phyloP scores from a whole-genome alignment of 1,140 invertebrate species.

The Chrysomallon squamiferum region DNA sequence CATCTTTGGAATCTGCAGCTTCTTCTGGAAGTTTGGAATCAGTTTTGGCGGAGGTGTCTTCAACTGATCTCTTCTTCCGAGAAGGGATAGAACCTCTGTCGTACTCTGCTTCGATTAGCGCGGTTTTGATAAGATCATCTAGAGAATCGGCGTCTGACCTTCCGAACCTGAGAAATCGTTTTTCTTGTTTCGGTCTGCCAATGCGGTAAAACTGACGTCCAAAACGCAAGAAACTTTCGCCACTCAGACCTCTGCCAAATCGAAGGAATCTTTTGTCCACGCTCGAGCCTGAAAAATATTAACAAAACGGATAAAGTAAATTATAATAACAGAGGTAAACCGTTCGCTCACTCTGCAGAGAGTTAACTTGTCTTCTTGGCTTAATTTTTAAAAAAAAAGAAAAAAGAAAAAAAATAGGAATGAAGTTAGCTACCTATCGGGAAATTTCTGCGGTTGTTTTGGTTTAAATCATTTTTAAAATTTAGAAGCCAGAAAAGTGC shows the following conservation, averaged over 20 bases:
- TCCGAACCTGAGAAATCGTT: slow-evolving; percentile 54
- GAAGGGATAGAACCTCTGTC: background rate
- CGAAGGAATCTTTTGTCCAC: background rate
- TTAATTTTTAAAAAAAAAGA: too few relatives aligned
- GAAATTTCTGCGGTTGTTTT: too few relatives aligned
- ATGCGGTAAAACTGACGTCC: slow-evolving; percentile 22
- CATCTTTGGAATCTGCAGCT: background rate
- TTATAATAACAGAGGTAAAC: too few relatives aligned
- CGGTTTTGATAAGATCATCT: slow-evolving; percentile 8
- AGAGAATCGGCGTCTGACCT: slow-evolving; percentile 15
- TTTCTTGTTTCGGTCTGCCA: slow-evolving; percentile 27
- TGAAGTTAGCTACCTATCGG: too few relatives aligned
- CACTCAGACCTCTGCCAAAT: slow-evolving; percentile 14
- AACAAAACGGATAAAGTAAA: too few relatives aligned
- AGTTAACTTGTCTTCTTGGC: too few relatives aligned
- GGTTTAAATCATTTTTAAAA: too few relatives aligned
- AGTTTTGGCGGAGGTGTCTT: background rate
- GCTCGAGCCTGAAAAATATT: background rate
- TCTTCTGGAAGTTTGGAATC: background rate
- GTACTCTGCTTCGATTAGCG: background rate
- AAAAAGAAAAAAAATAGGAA: too few relatives aligned
- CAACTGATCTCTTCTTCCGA: background rate
- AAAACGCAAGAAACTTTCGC: slow-evolving; percentile 28
- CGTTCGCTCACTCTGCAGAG: too few relatives aligned
- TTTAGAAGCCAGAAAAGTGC: too few relatives aligned